phyloP scores from a whole-genome alignment of 2,797 vertebrate species.

The Centroberyx gerrardi region DNA sequence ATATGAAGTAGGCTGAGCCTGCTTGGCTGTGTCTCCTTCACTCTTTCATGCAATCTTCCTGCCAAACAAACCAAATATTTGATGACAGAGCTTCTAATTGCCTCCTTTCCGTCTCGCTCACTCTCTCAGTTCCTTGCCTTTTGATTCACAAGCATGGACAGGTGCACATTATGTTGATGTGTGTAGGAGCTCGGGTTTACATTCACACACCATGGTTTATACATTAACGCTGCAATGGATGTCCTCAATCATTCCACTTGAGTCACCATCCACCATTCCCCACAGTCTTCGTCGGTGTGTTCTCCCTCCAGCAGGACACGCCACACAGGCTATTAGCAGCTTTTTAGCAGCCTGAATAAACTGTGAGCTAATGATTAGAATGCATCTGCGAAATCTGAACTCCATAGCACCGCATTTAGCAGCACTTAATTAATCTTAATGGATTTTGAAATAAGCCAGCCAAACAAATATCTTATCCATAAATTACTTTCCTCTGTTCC shows the following conservation, averaged over 20 bases:
- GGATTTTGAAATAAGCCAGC: constrained; percentile 82
- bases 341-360: constrained; percentile 69
- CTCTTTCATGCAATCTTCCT: constrained; percentile 65
- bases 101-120: constrained; percentile 63
- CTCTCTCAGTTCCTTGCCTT: constrained; percentile 46
- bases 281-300: constrained; percentile 46
- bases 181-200: constrained; percentile 55
- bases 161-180: constrained; percentile 52
- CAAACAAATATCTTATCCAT: constrained; percentile 79
- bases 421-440: constrained; percentile 85
- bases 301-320: constrained; percentile 73
- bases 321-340: constrained; percentile 76
- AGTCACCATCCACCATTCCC: constrained; percentile 49
- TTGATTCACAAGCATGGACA: constrained; percentile 71
- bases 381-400: constrained; percentile 80
- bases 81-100: constrained; percentile 81
- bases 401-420: constrained; percentile 74
- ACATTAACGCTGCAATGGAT: constrained; percentile 46
- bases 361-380: constrained; percentile 76
- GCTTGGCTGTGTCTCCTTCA: constrained; percentile 56
- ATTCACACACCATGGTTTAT: constrained; percentile 47
- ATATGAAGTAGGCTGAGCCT: constrained; percentile 66
- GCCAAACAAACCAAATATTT: constrained; percentile 82
- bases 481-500: constrained; percentile 76
- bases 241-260: constrained; percentile 48